Conservation (phyloP, 2,888 invertebrate genomes). For the Calameuta filiformis region DNA sequence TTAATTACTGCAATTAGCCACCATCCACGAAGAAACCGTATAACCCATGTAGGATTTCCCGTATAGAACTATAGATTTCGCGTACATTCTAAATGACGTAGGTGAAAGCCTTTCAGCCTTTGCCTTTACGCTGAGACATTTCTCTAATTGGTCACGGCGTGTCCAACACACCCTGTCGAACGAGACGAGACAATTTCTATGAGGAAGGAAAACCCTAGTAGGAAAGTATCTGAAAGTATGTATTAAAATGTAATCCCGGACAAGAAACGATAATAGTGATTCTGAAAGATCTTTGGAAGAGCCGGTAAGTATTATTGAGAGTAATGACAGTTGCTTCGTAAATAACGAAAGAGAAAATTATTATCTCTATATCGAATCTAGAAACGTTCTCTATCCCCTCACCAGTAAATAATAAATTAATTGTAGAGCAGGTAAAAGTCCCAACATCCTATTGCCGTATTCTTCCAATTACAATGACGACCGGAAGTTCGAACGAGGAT, state of each 20-base stretch:
- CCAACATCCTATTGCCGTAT: background rate
- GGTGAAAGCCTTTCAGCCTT: background rate
- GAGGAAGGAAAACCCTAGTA: background rate
- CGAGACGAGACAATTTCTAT: background rate
- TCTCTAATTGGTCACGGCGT: background rate
- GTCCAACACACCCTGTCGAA: background rate
- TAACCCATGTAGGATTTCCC: background rate
- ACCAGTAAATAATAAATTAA: background rate
- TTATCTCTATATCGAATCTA: background rate
- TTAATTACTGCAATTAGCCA: background rate
- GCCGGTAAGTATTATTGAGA: constrained; percentile 32
- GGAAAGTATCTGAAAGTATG: background rate
- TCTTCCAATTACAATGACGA: background rate
- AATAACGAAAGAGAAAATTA: constrained; percentile 44
- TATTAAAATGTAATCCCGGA: constrained; percentile 17
- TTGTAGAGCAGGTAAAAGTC: background rate
- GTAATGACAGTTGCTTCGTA: constrained; percentile 35
- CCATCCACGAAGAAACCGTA: background rate
- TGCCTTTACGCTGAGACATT: background rate
- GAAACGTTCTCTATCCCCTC: background rate
- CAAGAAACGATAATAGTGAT: background rate
- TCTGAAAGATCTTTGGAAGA: constrained; percentile 4
- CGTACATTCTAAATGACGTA: background rate
- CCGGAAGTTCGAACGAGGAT: background rate
- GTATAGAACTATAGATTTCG: background rate